phyloP scores from a whole-genome alignment of 1,140 invertebrate genomes.

The Drosophila ananassae region DNA sequence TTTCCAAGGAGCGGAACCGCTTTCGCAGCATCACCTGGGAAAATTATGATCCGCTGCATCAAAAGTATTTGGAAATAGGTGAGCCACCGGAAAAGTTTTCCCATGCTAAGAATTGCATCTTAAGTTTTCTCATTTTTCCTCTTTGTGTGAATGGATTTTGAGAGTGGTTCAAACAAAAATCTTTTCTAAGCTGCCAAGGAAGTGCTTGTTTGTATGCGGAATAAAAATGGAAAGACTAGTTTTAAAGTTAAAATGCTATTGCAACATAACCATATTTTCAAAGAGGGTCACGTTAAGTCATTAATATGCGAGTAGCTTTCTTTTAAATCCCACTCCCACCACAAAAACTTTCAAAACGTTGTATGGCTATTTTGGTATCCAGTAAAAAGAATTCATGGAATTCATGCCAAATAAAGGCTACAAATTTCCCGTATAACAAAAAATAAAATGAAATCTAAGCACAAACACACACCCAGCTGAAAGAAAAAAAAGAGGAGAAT shows the following conservation, averaged over 20 bases:
- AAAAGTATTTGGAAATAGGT: slow-evolving; percentile 97
- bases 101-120: neutral
- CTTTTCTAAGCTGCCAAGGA: slow-evolving; percentile 21
- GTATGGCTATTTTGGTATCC: slow-evolving; percentile 49
- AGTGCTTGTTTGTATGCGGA: slow-evolving; percentile 14
- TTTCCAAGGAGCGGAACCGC: slow-evolving; percentile 92
- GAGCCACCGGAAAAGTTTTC: slow-evolving; percentile 82
- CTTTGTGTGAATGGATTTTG: neutral
- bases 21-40: slow-evolving; percentile 95
- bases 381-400: slow-evolving; percentile 53
- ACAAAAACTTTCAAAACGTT: slow-evolving; percentile 13
- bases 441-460: slow-evolving; percentile 19
- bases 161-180: slow-evolving; percentile 15
- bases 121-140: slow-evolving; percentile 3
- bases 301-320: slow-evolving; percentile 43
- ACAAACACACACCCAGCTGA: slow-evolving; percentile 21
- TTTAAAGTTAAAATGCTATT: slow-evolving; percentile 12
- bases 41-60: slow-evolving; percentile 94
- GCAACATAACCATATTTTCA: slow-evolving; percentile 5
- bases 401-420: slow-evolving; percentile 56
- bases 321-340: slow-evolving; percentile 10
- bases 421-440: slow-evolving; percentile 40
- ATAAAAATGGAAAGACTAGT: slow-evolving; percentile 4
- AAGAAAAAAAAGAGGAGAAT: slow-evolving; percentile 42
- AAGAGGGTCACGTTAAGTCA: neutral